phyloP scores from a whole-genome alignment of 2,888 invertebrate genomes.

The Epiblema foenella region DNA sequence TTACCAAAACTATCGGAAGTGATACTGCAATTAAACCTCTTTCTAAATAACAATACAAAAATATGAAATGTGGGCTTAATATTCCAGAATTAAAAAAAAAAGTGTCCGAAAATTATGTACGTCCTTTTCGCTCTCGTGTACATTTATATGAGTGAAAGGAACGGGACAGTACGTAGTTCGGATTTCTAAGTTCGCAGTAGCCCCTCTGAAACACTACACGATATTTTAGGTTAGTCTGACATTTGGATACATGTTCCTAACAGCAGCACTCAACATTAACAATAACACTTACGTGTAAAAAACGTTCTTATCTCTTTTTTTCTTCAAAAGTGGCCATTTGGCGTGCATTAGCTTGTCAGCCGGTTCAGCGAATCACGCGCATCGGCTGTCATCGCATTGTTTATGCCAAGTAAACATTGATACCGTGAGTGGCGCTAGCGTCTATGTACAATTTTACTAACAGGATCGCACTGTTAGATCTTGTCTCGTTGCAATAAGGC shows the following conservation, averaged over 20 bases:
- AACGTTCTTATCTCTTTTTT: slow-evolving; percentile 36
- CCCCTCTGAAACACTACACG: no score
- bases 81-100: no score
- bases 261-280: neutral
- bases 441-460: neutral
- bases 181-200: no score
- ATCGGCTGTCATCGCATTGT: slow-evolving; percentile 65
- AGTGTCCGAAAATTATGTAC: no score
- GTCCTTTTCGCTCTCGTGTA: no score
- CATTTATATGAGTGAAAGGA: no score
- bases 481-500: neutral
- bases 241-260: neutral
- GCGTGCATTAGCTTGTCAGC: slow-evolving; percentile 75
- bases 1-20: no score
- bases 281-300: slow-evolving; percentile 7
- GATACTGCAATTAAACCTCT: no score
- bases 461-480: neutral
- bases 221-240: neutral
- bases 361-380: slow-evolving; percentile 54
- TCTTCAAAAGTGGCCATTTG: slow-evolving; percentile 52
- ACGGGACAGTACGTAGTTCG: no score
- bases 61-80: no score
- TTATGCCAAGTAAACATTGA: slow-evolving; percentile 50
- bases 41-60: no score
- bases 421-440: slow-evolving; percentile 15